Evolutionary conservation across 1,140 invertebrate species (phyloP).

Genomic region (Pseudomyrmex gracilis): DNA sequence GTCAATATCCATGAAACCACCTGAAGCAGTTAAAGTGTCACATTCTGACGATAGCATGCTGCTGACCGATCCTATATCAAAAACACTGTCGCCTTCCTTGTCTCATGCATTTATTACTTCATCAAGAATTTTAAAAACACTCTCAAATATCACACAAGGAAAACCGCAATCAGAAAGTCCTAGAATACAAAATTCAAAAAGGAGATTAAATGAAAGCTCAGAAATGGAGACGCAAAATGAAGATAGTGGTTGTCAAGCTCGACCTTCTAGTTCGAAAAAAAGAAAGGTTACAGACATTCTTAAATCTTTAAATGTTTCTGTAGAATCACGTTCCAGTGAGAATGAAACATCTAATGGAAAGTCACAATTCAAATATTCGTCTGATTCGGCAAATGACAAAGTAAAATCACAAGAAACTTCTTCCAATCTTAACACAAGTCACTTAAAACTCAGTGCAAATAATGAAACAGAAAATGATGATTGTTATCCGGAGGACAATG

Average conservation of each 20-base stretch:
- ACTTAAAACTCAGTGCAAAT: constrained; percentile 41
- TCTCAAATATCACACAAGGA: constrained; percentile 78
- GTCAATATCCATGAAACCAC: constrained; percentile 75
- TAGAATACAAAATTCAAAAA: constrained; percentile 42
- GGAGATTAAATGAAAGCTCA: constrained; percentile 48
- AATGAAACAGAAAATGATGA: constrained; percentile 60
- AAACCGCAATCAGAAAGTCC: constrained; percentile 70
- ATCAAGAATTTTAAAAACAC: constrained; percentile 82
- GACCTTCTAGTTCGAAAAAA: constrained; percentile 73
- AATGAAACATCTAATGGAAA: neutral
- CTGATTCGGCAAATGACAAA: constrained; percentile 9
- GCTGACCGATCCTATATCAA: constrained; percentile 59
- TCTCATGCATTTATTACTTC: constrained; percentile 82
- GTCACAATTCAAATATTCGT: constrained; percentile 38
- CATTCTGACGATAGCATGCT: constrained; percentile 76
- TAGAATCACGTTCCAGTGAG: constrained; percentile 55
- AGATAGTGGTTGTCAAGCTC: constrained; percentile 27
- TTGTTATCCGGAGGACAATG: constrained; percentile 64
- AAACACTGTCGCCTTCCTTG: constrained; percentile 64
- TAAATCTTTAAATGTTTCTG: constrained; percentile 76
- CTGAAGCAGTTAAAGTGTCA: constrained; percentile 71
- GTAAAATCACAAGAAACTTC: constrained; percentile 11
- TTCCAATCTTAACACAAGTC: constrained; percentile 31
- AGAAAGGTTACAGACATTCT: constrained; percentile 79
- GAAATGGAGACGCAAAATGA: constrained; percentile 15